Evolutionary conservation across 2,888 invertebrate species (phyloP).

Genomic region (Latrodectus hesperus): DNA sequence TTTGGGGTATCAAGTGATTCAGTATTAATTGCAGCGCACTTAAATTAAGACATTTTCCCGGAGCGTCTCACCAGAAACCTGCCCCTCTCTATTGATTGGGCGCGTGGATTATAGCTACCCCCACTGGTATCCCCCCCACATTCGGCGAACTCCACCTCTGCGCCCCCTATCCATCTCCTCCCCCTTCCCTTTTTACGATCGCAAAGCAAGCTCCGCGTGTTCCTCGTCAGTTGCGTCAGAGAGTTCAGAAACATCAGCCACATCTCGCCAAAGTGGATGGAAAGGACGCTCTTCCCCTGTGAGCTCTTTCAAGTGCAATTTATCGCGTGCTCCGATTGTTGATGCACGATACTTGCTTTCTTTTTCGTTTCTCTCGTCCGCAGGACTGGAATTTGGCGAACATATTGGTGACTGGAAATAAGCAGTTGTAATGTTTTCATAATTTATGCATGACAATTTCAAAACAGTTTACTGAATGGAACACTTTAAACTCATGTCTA

Average conservation of each 20-base stretch:
- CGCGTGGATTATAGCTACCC: constrained; percentile 63
- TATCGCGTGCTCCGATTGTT: constrained; percentile 20
- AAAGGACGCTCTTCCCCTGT: constrained; percentile 4
- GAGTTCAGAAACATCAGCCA: constrained; percentile 31
- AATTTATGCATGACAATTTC: too few relatives aligned
- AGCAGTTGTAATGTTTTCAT: too few relatives aligned
- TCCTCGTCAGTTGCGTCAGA: constrained; percentile 65
- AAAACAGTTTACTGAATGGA: too few relatives aligned
- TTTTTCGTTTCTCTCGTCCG: too few relatives aligned
- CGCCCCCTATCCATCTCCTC: constrained; percentile 1
- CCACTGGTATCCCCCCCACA: constrained; percentile 10
- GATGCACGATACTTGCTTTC: not conserved
- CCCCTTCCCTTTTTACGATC: constrained; percentile 17
- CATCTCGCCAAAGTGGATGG: constrained; percentile 12
- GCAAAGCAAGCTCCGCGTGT: constrained; percentile 42
- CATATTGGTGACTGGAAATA: too few relatives aligned
- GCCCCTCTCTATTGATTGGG: constrained; percentile 69
- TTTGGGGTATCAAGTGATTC: constrained; percentile 67
- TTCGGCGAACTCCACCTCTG: constrained; percentile 39
- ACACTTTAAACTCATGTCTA: too few relatives aligned
- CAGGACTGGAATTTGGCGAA: too few relatives aligned
- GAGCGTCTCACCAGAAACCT: constrained; percentile 47
- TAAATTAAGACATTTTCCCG: constrained; percentile 69
- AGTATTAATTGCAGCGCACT: constrained; percentile 69
- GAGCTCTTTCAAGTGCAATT: not conserved